Base-by-base conservation (phyloP, 2,888 invertebrate genomes). In the Ischnura elegans region DNA sequence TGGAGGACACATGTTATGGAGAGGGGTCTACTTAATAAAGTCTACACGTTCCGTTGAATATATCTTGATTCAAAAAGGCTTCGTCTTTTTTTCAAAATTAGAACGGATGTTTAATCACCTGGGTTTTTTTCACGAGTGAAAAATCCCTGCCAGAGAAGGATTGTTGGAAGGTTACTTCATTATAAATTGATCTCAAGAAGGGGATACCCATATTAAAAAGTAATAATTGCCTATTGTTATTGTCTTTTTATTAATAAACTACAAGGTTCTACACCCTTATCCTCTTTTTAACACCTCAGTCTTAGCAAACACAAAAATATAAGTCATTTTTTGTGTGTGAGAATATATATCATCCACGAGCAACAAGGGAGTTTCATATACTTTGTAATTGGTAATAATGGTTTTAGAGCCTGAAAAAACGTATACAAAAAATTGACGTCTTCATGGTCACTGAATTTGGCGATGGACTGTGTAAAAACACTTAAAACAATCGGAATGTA, bases 231-330 rank as follows among this genome's bases (percentile, higher is more conserved):
- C 87, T 90, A 61, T 90, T 42, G 90, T 90, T 90, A 90, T 90
- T 90, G 90, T 90, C 90, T 42, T 90, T 90, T 90, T 61, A 87
- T 90, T 61, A 36, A 55, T 90, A 55, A 43, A 61, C 90, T 90
- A 90, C 61, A 43, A 55, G 55, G 90, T 90, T 61, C 90, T 90
- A 90, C 55, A 76, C 55, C 61, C 55, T 66, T 61, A 90, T 90
- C 61, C 61, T 90, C 36, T 76, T 76, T 61, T 42, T 61, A 66
- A 61, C 90, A 90, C 90, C 43, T 90, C 90, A 90, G 90, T 90
- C 90, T 90, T 90, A 55, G 61, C 90, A 90, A 90, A 90, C 90
- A 90, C 90, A 90, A 90, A 90, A 90, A 90, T 90, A 90, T 90
- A 86, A 86, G 90, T 61, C 61, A 90, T 90, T 61, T 90, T 90